Conservation (phyloP, 2,797 vertebrate species). For the Hapalemur alaotrensis region DNA sequence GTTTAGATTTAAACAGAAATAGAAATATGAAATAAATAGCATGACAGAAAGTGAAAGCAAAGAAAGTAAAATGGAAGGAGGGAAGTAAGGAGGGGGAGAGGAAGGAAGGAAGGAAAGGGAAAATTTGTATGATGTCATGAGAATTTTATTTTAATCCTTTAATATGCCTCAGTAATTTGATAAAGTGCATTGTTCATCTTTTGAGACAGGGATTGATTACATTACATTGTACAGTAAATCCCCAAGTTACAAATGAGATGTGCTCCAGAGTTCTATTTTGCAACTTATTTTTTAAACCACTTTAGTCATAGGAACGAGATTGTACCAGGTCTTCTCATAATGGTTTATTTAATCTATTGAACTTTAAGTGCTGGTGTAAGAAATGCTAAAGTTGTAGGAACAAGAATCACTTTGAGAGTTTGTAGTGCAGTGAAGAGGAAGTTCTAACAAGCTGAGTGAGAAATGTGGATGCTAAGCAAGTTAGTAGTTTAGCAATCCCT, state of each 20-base stretch:
- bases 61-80: neutral
- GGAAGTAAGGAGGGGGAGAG: neutral
- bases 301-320: neutral
- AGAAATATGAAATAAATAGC: neutral
- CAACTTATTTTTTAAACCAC: neutral
- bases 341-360: neutral
- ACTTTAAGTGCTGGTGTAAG: neutral
- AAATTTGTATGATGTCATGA: neutral
- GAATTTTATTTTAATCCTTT: neutral
- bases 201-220: neutral
- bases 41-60: neutral
- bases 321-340: neutral
- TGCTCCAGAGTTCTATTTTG: neutral
- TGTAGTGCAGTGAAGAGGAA: neutral
- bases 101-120: neutral
- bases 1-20: neutral
- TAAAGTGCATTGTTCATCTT: neutral
- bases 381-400: neutral
- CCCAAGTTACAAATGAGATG: neutral
- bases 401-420: neutral
- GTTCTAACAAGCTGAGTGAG: neutral
- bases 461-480: neutral
- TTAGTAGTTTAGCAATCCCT: neutral
- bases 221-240: neutral
- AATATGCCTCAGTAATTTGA: slow-evolving; percentile 6